Percentiles rank a stretch among this genome's conserved stretches.
Evolutionary conservation across 2,797 vertebrate genomes (phyloP).

Genomic region (Aulostomus chinensis): DNA sequence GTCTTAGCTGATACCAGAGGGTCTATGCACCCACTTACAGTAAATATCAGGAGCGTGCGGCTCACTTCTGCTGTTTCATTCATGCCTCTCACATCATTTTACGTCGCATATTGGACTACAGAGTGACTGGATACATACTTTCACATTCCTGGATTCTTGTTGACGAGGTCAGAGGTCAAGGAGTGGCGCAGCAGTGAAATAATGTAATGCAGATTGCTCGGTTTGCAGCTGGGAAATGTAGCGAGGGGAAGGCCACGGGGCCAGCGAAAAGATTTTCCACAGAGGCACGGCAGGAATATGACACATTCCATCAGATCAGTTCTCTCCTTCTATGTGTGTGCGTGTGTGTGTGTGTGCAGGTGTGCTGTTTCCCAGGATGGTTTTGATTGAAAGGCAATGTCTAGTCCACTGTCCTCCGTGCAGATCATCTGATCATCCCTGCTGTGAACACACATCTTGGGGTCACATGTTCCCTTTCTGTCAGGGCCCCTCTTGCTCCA

Average conservation of each 20-base stretch:
- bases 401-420: no score
- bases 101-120: no score
- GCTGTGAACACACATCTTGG: no score
- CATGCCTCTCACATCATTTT: slow-evolving; percentile 2
- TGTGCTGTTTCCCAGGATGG: neutral
- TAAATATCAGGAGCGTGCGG: no score
- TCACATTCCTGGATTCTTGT: slow-evolving; percentile 16
- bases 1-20: no score
- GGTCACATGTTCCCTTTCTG: no score
- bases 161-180: slow-evolving; percentile 37
- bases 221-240: slow-evolving; percentile 32
- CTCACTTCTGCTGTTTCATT: slow-evolving; percentile 4
- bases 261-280: slow-evolving; percentile 17
- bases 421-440: no score
- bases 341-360: neutral
- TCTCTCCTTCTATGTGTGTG: no score
- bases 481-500: no score
- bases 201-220: slow-evolving; percentile 36
- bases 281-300: slow-evolving; percentile 1
- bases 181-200: slow-evolving; percentile 22
- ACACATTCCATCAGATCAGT: slow-evolving; percentile 13
- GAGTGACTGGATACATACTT: slow-evolving; percentile 7
- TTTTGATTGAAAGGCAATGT: neutral
- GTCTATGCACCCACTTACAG: no score
- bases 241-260: slow-evolving; percentile 9